These are phyloP conservation scores for Actenoides hombroni DNA, from an alignment of 2,113 vertebrate species.

Conservation along the genomic window DNA sequence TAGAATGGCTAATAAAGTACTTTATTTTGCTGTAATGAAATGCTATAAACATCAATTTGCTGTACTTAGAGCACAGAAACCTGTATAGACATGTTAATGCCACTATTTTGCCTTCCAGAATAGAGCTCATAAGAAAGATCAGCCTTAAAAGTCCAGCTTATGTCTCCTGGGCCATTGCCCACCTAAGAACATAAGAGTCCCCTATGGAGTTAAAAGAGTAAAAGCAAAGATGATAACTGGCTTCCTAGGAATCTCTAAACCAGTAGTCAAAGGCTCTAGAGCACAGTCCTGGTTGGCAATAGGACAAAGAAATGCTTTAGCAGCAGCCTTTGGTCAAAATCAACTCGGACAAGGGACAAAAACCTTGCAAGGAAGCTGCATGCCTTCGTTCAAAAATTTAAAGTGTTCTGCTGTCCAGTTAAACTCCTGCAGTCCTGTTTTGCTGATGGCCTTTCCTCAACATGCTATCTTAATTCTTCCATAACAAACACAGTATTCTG, in stretches of 20 bases:
- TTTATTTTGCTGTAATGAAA: neutral
- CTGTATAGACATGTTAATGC: neutral
- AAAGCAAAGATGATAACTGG: neutral
- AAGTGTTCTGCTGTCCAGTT: neutral
- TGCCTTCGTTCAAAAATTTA: neutral
- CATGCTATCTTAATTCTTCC: neutral
- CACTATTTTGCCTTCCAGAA: neutral
- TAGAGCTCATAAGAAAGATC: neutral
- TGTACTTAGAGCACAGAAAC: neutral
- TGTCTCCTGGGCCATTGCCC: neutral
- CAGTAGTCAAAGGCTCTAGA: neutral
- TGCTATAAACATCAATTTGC: neutral
- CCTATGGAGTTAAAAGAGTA: neutral
- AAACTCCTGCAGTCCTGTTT: neutral
- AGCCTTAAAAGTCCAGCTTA: neutral
- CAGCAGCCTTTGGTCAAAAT: neutral
- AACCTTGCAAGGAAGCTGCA: neutral
- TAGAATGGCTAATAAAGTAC: neutral
- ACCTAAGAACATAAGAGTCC: neutral
- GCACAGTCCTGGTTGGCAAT: neutral
- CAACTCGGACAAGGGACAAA: neutral
- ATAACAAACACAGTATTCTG: neutral
- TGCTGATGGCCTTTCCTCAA: neutral
- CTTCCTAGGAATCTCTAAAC: neutral
- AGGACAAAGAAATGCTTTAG: neutral